phyloP scores from a whole-genome alignment of 2,888 invertebrate species.

The Cotesia congregata region DNA sequence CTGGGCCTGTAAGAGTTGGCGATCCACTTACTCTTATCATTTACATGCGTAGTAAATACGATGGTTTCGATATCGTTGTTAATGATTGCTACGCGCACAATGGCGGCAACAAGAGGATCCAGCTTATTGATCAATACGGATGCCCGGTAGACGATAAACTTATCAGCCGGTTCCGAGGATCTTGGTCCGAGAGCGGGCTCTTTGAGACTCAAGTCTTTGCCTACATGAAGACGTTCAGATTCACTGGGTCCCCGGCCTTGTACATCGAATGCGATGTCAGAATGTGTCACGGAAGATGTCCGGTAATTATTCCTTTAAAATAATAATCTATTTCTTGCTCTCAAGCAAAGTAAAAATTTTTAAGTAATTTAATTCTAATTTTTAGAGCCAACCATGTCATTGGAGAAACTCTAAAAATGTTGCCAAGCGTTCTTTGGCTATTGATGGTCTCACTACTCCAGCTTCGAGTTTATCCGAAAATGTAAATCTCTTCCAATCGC shows the following conservation, averaged over 20 bases:
- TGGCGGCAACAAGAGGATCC: constrained; percentile 91
- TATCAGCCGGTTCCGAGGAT: constrained; percentile 91
- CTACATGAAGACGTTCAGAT: constrained; percentile 94
- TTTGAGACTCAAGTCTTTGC: constrained; percentile 95
- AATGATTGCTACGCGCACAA: constrained; percentile 96
- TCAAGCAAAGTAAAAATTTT: no score
- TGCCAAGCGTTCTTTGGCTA: constrained; percentile 78
- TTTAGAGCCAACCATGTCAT: constrained; percentile 91
- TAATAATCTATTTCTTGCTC: no score
- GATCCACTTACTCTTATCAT: constrained; percentile 93
- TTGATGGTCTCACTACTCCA: constrained; percentile 68
- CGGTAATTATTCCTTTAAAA: constrained; percentile 73
- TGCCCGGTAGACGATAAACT: constrained; percentile 94
- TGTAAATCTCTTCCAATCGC: constrained; percentile 89
- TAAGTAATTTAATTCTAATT: not conserved
- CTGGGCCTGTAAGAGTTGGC: constrained; percentile 92
- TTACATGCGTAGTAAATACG: constrained; percentile 95
- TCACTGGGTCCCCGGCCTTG: constrained; percentile 93
- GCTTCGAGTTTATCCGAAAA: constrained; percentile 82
- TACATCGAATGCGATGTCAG: constrained; percentile 95
- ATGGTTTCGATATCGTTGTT: constrained; percentile 94
- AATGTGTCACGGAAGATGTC: constrained; percentile 96
- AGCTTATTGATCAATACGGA: constrained; percentile 92
- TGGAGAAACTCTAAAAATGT: constrained; percentile 91
- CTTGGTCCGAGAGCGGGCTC: constrained; percentile 92